These are phyloP conservation scores for Cassiopea andromeda DNA, from an alignment of 30 jellyfish, hydroid and myxozoan species.

Conservation along the genomic window DNA sequence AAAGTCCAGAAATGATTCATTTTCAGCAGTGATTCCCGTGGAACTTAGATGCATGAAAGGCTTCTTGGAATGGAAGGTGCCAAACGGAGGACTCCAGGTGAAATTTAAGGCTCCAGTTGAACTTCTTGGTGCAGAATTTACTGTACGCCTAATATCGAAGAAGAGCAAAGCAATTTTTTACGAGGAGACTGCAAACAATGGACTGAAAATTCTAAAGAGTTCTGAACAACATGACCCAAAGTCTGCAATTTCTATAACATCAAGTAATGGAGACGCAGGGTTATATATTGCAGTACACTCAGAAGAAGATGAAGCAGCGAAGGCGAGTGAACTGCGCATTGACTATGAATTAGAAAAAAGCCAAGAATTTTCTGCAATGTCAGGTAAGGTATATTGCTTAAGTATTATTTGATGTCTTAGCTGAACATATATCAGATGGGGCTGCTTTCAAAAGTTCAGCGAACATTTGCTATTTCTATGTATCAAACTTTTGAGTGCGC, in stretches of 20 bases:
- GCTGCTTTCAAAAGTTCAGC: too few species aligned
- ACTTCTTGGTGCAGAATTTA: conserved; percentile 37
- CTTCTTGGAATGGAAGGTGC: conserved; percentile 35
- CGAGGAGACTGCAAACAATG: conserved; percentile 20
- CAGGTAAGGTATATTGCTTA: conserved; percentile 16
- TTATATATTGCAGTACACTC: conserved; percentile 35
- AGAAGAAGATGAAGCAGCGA: background rate
- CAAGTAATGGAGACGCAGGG: conserved; percentile 34
- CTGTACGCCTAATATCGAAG: conserved; percentile 24
- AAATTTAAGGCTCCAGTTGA: conserved; percentile 45
- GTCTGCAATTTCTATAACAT: conserved; percentile 8
- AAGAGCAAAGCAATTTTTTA: conserved; percentile 16
- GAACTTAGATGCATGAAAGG: conserved; percentile 46
- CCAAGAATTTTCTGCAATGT: background rate
- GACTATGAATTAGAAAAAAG: conserved; percentile 34
- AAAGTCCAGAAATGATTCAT: background rate
- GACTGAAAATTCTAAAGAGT: conserved; percentile 30
- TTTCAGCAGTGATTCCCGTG: conserved; percentile 45
- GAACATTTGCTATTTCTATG: too few species aligned
- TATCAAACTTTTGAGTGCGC: too few species aligned
- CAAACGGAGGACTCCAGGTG: conserved; percentile 49
- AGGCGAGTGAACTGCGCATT: background rate
- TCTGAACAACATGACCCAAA: conserved; percentile 26
- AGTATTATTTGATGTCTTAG: too few species aligned
- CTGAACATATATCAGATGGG: too few species aligned